Base-by-base conservation (phyloP, 1,140 invertebrate genomes). In the Lithobius niger region DNA sequence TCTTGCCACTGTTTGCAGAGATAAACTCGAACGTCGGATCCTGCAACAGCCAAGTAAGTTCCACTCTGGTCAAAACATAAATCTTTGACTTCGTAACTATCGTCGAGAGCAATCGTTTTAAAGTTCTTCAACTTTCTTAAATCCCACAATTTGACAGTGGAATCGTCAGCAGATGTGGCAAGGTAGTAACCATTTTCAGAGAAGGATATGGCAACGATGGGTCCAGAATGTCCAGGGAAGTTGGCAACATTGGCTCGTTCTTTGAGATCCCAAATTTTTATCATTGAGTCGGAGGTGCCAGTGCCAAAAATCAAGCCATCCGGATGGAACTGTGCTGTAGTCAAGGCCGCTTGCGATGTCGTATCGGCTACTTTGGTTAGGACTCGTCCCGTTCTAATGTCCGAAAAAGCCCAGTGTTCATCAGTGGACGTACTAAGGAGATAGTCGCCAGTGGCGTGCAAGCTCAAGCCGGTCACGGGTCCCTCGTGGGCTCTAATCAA, bases 171-270 rank as follows among this genome's bases (percentile, higher is more conserved):
- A 21, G 96, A 89, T 22, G 95, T 98, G 1, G 96, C 97, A 63
- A 99, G 74, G 70, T 99, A 98, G 70, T 99, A 99, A 69, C 96
- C 97, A 74, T 99, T 99, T 74, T 99, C 97, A 15, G 96, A 99
- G 73, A 99, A 99, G 3, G 93, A 90, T 62, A 99, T 94, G 0
- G 92, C 86, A 1, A 87, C 91, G 47, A 98, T 92, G 0, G 84
- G 80, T 0, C 91, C 93, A 21, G 84, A 82, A 71, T 99, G 96
- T 16, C 93, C 84, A 74, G 56, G 88, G 74, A 99, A 99, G 70
- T 97, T 96, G 16, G 96, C 96, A 2, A 99, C 95, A 72, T 98
- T 98, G 48, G 84, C 86, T 68, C 96, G 86, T 69, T 97, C 94
- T 71, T 98, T 98, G 60, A 99, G 76, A 80, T 99, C 96, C 97